Percentiles rank a stretch among this genome's conserved stretches.
Conservation (phyloP, 2,113 vertebrate genomes). For the Salvelinus namaycush region DNA sequence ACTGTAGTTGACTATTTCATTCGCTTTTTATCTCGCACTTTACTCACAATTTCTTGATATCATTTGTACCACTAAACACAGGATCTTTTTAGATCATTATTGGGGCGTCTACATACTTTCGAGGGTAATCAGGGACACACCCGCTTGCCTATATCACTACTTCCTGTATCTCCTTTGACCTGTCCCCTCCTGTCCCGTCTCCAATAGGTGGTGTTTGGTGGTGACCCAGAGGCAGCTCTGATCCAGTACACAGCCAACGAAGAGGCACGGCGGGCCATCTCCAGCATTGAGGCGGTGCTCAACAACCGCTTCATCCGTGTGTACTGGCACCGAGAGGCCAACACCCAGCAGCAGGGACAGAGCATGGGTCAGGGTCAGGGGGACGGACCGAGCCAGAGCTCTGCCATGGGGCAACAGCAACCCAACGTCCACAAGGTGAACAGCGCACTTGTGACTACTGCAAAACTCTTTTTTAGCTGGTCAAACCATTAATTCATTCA, state of each 20-base stretch:
- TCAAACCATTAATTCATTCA: too few relatives aligned
- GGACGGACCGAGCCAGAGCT: conserved; percentile 10
- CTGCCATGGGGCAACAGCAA: conserved; percentile 48
- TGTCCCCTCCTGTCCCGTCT: not conserved
- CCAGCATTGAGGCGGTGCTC: conserved; percentile 91
- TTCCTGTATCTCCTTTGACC: not conserved
- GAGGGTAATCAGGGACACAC: too few relatives aligned
- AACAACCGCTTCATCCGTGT: conserved; percentile 96
- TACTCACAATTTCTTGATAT: too few relatives aligned
- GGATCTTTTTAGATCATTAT: too few relatives aligned
- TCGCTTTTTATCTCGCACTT: too few relatives aligned
- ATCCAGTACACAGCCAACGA: conserved; percentile 93
- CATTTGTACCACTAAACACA: too few relatives aligned
- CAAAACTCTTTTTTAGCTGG: too few relatives aligned
- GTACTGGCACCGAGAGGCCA: conserved; percentile 89
- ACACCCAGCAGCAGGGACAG: conserved; percentile 56
- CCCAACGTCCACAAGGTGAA: conserved; percentile 71
- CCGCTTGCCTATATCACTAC: too few relatives aligned
- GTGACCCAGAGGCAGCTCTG: conserved; percentile 90
- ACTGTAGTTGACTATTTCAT: too few relatives aligned
- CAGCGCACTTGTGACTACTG: too few relatives aligned
- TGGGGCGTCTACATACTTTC: too few relatives aligned
- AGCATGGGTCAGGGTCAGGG: conserved; percentile 15
- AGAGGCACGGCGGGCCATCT: conserved; percentile 91
- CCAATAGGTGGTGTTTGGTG: conserved; percentile 91